These are phyloP conservation scores for Syngnathus acus DNA, from an alignment of 2,797 vertebrate species.

Conservation along the genomic window DNA sequence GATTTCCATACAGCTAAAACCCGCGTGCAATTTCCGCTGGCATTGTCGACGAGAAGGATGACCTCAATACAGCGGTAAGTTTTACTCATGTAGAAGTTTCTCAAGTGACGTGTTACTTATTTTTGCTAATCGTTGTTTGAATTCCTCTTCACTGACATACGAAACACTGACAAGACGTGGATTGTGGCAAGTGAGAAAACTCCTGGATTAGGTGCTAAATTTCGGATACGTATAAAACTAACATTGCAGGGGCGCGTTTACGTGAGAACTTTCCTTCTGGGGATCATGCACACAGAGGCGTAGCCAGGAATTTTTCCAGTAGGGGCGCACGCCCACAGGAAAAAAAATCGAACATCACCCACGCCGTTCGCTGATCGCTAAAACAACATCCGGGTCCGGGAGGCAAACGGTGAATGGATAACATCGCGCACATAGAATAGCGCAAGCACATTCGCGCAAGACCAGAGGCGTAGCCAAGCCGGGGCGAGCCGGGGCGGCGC, in stretches of 20 bases:
- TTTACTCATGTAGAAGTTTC: background rate
- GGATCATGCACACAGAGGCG: background rate
- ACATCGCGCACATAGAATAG: too few species aligned
- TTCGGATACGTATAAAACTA: background rate
- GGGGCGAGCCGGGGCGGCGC: too few species aligned
- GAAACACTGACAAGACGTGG: background rate
- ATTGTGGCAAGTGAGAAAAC: background rate
- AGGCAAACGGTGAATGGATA: too few species aligned
- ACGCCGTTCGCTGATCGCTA: too few species aligned
- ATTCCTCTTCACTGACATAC: background rate
- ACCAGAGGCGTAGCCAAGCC: too few species aligned
- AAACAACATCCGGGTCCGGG: too few species aligned
- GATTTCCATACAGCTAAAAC: background rate
- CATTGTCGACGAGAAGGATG: background rate
- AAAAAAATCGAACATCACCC: too few species aligned
- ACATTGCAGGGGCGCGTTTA: background rate
- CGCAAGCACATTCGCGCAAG: too few species aligned
- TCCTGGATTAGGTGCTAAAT: background rate
- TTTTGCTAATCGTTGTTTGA: too few species aligned
- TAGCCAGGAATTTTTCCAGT: too few species aligned
- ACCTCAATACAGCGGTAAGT: slow-evolving; percentile 3
- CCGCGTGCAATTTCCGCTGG: background rate
- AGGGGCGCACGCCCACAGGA: too few species aligned
- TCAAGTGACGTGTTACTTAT: background rate
- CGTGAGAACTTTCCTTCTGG: background rate